These are phyloP conservation scores for Ictalurus punctatus DNA, from an alignment of 2,113 vertebrate genomes.

Conservation along the genomic window DNA sequence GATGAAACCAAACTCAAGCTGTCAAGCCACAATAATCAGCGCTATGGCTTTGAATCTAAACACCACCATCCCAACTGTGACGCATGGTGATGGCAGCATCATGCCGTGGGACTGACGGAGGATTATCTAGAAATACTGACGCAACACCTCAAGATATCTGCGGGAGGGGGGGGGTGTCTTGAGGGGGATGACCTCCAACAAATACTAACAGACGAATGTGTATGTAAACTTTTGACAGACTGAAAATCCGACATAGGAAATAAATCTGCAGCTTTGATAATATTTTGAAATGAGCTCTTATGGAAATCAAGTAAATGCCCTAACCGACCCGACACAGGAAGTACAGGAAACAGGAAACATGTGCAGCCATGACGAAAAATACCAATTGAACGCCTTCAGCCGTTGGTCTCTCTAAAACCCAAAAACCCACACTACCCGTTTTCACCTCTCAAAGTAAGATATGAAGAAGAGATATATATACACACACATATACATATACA, in stretches of 20 bases:
- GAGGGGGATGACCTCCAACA: neutral
- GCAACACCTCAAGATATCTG: no score
- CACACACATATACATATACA: no score
- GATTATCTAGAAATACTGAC: no score
- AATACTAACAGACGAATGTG: neutral
- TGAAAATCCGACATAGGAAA: neutral
- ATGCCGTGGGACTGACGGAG: neutral
- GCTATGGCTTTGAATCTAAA: no score
- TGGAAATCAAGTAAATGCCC: neutral
- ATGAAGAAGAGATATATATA: neutral
- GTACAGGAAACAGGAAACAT: neutral
- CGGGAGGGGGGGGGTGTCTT: no score
- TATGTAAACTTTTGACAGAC: neutral
- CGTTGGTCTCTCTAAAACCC: neutral
- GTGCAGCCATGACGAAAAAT: neutral
- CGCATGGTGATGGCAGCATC: no score
- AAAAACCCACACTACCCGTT: neutral
- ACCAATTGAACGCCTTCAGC: neutral
- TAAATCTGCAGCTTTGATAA: neutral
- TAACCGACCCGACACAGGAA: neutral
- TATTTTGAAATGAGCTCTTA: neutral
- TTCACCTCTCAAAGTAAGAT: neutral
- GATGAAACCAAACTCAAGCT: no score
- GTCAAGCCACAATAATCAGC: no score
- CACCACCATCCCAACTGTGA: no score